Evolutionary conservation across 1,140 invertebrate genomes (phyloP), one percentile per base, ranked within the genome.

Genomic region (Drosophila sucinea): DNA sequence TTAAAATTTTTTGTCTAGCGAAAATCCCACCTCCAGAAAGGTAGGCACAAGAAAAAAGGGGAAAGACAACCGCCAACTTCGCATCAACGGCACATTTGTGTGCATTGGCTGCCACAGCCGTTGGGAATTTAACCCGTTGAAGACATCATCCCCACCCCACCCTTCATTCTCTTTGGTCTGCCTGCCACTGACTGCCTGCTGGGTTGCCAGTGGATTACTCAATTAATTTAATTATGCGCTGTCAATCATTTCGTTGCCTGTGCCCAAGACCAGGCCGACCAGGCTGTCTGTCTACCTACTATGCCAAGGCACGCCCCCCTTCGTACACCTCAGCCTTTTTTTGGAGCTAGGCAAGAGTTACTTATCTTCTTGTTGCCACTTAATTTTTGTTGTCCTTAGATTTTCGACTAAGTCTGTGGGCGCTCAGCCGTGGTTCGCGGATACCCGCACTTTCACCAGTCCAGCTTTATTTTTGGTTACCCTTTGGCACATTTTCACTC

Each of bases 221-320:
- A 92, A 92, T 92, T 92, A 92, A 92, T 92, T 92, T 92, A 92
- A 92, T 92, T 92, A 92, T 91, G 91, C 86, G 89, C 90, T 91
- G 91, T 92, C 91, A 92, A 92, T 92, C 91, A 92, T 91, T 91
- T 91, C 89, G 90, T 84, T 90, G 82, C 80, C 79, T 87, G 68
- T 65, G 68, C 63, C 51, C 35, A 62, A 41, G 60, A 40, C 27
- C 40, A 68, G 56, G 41, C 33, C 27, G 30, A 35, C 10, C 23
- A 10, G 33, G 55, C 44, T 29, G 38, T 38, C 44, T 29, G 38
- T 38, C 38, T 51, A 25, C 32, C 27, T 8, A 33, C n/a, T 61
- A 25, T 60, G 35, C 60, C 58, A 33, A 41, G 17, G 8, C 51
- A 56, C 67, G 71, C 51, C 32, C 27, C 27, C 32, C 25, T 17